A percentile compares a stretch with the other conserved stretches of the same genome.
phyloP scores from a whole-genome alignment of 37 sponge, comb jelly and placozoan species.

The Beroe forskalii region DNA sequence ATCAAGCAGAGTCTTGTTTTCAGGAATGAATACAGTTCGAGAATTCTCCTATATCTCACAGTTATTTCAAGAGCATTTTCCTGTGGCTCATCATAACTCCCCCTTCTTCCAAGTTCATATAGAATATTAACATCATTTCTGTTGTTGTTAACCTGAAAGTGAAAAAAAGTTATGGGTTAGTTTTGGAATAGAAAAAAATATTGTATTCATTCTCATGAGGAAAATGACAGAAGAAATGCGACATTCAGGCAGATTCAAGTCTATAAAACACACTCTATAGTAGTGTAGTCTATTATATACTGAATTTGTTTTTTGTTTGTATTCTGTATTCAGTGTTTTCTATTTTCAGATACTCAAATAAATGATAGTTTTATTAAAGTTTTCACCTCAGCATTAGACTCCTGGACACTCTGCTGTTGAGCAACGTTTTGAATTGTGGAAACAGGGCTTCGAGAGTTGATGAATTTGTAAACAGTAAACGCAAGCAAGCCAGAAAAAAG shows the following conservation, averaged over 20 bases:
- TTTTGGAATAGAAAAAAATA: too few relatives aligned
- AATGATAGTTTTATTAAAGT: not conserved
- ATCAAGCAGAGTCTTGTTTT: constrained; percentile 27
- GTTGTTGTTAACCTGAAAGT: too few relatives aligned
- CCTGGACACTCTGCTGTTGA: constrained; percentile 23
- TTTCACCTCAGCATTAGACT: not conserved
- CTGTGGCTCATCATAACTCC: constrained; percentile 38
- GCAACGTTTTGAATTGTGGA: not conserved
- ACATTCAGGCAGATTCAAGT: too few relatives aligned
- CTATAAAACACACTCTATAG: too few relatives aligned
- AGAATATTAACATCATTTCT: not conserved
- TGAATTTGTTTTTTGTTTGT: too few relatives aligned
- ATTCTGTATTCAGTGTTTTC: too few relatives aligned
- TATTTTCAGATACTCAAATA: too few relatives aligned
- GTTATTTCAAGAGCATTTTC: constrained; percentile 25
- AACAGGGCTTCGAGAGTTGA: not conserved
- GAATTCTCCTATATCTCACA: constrained; percentile 42
- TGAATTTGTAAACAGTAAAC: constrained; percentile 24
- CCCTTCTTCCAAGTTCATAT: constrained; percentile 38
- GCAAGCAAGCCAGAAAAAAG: constrained; percentile 11
- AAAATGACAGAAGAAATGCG: too few relatives aligned
- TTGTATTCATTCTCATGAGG: too few relatives aligned
- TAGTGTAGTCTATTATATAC: too few relatives aligned
- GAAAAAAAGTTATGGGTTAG: too few relatives aligned
- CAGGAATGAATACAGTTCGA: constrained; percentile 48